Evolutionary conservation across 2,113 vertebrate genomes (phyloP).

Genomic region (Microtus oregoni): DNA sequence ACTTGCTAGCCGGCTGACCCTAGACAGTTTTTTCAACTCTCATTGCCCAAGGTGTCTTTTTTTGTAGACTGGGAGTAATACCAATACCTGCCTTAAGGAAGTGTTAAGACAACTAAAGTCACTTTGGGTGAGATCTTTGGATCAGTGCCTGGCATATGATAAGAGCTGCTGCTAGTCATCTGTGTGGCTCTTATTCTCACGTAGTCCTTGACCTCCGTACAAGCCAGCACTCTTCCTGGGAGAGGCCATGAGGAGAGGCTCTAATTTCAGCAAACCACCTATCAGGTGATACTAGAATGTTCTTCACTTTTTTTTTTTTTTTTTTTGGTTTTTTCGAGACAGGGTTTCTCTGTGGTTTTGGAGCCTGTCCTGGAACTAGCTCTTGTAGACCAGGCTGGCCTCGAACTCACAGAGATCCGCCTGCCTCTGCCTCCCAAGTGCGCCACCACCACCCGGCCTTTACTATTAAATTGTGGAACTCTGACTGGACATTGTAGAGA

Average conservation of each 20-base stretch:
- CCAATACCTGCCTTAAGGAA: background rate
- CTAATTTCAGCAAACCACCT: constrained; percentile 2
- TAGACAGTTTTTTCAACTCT: background rate
- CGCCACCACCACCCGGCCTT: too few relatives aligned
- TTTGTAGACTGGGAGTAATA: background rate
- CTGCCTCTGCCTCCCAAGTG: too few relatives aligned
- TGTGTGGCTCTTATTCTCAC: accelerated
- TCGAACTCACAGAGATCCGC: too few relatives aligned
- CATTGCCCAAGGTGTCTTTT: background rate
- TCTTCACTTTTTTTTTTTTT: background rate
- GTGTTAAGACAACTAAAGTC: background rate
- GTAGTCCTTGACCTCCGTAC: background rate
- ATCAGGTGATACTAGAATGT: background rate
- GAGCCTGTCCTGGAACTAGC: too few relatives aligned
- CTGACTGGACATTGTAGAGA: background rate
- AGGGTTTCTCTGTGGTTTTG: too few relatives aligned
- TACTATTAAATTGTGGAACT: background rate
- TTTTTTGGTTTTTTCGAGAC: too few relatives aligned
- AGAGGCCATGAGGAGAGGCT: background rate
- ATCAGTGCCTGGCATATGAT: background rate
- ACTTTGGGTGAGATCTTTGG: background rate
- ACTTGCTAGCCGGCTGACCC: constrained; percentile 1
- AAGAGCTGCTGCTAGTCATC: background rate
- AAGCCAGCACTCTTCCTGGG: background rate
- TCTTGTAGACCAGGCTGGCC: too few relatives aligned